Conservation (phyloP, 1,140 invertebrate species). For the Tetragnatha versicolor region DNA sequence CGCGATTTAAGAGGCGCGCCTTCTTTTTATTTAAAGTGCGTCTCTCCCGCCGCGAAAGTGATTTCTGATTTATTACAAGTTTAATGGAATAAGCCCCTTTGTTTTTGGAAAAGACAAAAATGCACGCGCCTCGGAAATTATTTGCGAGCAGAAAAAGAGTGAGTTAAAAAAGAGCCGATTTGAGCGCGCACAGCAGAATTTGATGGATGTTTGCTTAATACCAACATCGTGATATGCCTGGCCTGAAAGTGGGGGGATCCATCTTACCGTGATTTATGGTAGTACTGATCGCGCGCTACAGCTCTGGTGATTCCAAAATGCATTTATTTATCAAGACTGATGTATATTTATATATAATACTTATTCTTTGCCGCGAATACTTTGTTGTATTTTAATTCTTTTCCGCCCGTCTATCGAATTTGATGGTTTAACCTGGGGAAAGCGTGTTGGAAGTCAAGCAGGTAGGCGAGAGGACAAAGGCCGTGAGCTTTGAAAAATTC, state of each 20-base stretch:
- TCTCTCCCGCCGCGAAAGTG: conserved; percentile 31
- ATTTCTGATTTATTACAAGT: conserved; percentile 55
- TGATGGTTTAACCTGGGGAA: no score
- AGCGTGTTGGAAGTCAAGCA: no score
- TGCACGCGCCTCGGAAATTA: conserved; percentile 36
- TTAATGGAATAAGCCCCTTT: conserved; percentile 46
- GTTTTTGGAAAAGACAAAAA: conserved; percentile 12
- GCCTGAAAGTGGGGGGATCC: conserved; percentile 33
- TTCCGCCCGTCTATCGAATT: no score
- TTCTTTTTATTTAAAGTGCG: conserved; percentile 37
- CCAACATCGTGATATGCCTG: conserved; percentile 41
- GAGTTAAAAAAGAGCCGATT: not conserved
- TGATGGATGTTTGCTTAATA: conserved; percentile 53
- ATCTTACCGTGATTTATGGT: conserved; percentile 44
- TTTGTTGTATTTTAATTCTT: conserved; percentile 15
- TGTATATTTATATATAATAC: conserved; percentile 41
- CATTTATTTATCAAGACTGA: conserved; percentile 51
- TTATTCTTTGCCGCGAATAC: conserved; percentile 7
- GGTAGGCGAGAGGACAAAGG: no score
- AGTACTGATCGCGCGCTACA: conserved; percentile 37
- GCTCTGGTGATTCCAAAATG: conserved; percentile 45
- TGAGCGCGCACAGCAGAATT: conserved; percentile 36
- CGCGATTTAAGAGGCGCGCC: conserved; percentile 18
- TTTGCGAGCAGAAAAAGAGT: conserved; percentile 16
- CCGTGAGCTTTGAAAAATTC: no score